Evolutionary conservation across 2,797 vertebrate species (phyloP), one percentile per base, ranked within the genome.

Genomic region (Centropyge bicolor): DNA sequence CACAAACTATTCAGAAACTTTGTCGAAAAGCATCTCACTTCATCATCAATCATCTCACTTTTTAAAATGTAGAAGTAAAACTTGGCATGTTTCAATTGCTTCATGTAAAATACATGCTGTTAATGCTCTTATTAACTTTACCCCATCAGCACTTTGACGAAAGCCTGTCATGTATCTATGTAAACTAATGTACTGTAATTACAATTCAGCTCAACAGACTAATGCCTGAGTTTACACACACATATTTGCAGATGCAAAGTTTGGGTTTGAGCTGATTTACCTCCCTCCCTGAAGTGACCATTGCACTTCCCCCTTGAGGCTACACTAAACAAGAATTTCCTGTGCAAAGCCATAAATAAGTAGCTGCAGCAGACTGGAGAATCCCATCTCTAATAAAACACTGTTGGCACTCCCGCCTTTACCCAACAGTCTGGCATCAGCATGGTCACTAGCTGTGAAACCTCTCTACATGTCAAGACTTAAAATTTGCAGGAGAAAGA

Each of bases 171-270:
- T 31, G 27, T 31, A 31, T 31, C 27, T 31, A 31, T 31, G 27
- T 31, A 19, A 77, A 11, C 31, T 54, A 45, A 13, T 62, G 17
- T 19, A 19, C 40, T 67, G 11, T 46, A 38, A 43, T 43, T 43
- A 60, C 7, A 56, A 5, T 43, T 68, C 63, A 72, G 24, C 54
- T 63, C 41, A 61, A n/a, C 4, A 36, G 35, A 64, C 45, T n/a
- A 13, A 56, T 40, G 43, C 24, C 17, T 72, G 27, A 61, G 46
- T 46, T 60, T 48, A 16, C 38, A 48, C 65, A 46, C 41, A 49
- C 57, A 27, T 20, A 48, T 48, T 41, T 57, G 22, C 8, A 75
- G 38, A 51, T 49, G 16, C n/a, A 55, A 36, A 16, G 38, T 61
- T 19, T 55, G 9, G 46, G 31, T 27, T 74, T 54, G 20, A 54